These are phyloP conservation scores for Microtus oregoni DNA, from an alignment of 2,113 vertebrate species.

Conservation along the genomic window DNA sequence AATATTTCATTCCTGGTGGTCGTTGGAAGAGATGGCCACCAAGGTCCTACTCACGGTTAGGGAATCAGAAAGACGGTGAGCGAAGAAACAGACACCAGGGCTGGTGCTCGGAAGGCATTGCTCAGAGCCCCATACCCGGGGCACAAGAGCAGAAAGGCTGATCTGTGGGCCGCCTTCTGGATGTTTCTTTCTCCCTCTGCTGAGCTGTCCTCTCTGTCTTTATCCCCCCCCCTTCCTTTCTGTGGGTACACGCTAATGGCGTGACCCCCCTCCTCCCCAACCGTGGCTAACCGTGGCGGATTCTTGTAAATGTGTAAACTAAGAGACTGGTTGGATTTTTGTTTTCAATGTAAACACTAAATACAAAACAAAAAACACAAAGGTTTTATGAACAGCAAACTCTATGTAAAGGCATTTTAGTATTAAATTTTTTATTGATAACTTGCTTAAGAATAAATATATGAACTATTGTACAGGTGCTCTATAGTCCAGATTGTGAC, in stretches of 20 bases:
- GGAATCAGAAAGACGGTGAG: background rate
- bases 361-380: conserved; percentile 78
- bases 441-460: conserved; percentile 92
- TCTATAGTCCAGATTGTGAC: background rate
- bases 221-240: conserved; percentile 10
- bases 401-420: conserved; percentile 92
- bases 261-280: conserved; percentile 19
- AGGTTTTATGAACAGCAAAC: conserved; percentile 89
- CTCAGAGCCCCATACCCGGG: background rate
- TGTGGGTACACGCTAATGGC: background rate
- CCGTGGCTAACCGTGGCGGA: conserved; percentile 76
- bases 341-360: conserved; percentile 88
- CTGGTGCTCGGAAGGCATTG: background rate
- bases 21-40: background rate
- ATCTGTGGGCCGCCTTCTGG: accelerated
- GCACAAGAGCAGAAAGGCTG: background rate
- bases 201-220: background rate
- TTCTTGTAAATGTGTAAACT: conserved; percentile 89
- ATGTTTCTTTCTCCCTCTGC: background rate
- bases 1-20: conserved; percentile 78
- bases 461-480: conserved; percentile 81
- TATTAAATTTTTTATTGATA: conserved; percentile 92
- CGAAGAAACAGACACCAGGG: background rate
- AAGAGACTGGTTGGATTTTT: conserved; percentile 81
- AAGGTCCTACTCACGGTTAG: background rate